Conservation (phyloP, 2,113 vertebrate genomes). For the Rynchops niger region DNA sequence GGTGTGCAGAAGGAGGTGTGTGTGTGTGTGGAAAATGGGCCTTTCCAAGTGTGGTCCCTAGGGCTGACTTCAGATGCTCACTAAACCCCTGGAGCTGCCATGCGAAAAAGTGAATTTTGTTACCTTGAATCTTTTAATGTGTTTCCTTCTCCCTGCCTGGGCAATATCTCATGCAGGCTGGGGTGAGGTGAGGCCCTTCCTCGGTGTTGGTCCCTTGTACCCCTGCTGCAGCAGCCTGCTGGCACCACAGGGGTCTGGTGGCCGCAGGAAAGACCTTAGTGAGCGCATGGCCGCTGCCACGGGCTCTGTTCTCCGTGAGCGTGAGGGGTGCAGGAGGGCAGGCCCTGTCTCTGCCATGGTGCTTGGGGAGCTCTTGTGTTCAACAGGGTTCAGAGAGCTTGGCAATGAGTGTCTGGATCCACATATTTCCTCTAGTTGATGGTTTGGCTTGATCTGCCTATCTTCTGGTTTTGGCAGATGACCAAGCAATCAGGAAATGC, state of each 20-base stretch:
- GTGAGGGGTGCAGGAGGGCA: not conserved
- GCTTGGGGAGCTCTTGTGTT: rapidly evolving
- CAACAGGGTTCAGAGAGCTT: not conserved
- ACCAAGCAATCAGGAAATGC: not conserved
- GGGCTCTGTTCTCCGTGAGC: rapidly evolving
- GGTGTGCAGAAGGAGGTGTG: not conserved
- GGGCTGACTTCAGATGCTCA: not conserved
- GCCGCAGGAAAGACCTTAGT: not conserved
- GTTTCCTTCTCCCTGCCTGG: not conserved
- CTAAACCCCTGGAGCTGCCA: not conserved
- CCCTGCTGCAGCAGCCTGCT: not conserved
- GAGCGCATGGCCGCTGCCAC: not conserved
- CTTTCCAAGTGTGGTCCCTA: not conserved
- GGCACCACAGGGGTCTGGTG: no score
- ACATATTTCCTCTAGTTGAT: not conserved
- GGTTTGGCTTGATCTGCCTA: not conserved
- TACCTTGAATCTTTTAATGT: not conserved
- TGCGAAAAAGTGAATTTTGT: not conserved
- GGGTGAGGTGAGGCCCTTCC: not conserved
- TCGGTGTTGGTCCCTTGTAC: not conserved
- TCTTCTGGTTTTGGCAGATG: not conserved
- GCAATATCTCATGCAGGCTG: no score
- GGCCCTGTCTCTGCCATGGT: not conserved
- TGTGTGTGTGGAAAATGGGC: not conserved
- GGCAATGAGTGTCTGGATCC: not conserved